phyloP scores from a whole-genome alignment of 2,797 vertebrate genomes.

The Paguma larvata region DNA sequence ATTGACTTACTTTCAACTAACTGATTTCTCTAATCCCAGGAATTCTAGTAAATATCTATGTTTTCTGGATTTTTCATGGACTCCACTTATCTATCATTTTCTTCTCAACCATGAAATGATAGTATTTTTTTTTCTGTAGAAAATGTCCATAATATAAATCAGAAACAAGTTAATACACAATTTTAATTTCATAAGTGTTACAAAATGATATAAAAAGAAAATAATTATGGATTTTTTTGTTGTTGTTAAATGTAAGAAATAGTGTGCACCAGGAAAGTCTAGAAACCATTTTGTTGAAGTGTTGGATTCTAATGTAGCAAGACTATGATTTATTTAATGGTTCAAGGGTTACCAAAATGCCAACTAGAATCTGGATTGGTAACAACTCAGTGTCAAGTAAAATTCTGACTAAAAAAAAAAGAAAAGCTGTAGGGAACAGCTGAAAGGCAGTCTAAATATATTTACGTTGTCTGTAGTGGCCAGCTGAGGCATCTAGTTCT shows the following conservation, averaged over 20 bases:
- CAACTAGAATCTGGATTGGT: not conserved
- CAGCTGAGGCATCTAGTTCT: not conserved
- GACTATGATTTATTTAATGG: not conserved
- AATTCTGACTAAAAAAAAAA: not conserved
- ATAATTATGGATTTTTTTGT: not conserved
- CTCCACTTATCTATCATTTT: not conserved
- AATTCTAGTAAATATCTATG: not conserved
- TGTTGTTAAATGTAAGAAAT: not conserved
- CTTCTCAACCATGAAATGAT: not conserved
- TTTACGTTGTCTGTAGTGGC: not conserved
- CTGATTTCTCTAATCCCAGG: not conserved
- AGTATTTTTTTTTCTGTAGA: not conserved
- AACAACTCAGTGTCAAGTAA: slow-evolving; percentile 52
- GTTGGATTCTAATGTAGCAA: slow-evolving; percentile 34
- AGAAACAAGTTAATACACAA: not conserved
- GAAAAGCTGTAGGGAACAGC: not conserved
- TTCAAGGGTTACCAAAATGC: slow-evolving; percentile 53
- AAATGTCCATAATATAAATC: not conserved
- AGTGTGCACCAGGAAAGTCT: not conserved
- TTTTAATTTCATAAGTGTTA: slow-evolving; percentile 6
- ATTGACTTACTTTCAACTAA: not conserved
- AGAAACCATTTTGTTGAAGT: not conserved
- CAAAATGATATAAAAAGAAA: not conserved
- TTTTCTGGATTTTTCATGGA: not conserved
- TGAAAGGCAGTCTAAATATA: not conserved